phyloP scores from a whole-genome alignment of 2,888 invertebrate genomes.

The Eilema griseolum region DNA sequence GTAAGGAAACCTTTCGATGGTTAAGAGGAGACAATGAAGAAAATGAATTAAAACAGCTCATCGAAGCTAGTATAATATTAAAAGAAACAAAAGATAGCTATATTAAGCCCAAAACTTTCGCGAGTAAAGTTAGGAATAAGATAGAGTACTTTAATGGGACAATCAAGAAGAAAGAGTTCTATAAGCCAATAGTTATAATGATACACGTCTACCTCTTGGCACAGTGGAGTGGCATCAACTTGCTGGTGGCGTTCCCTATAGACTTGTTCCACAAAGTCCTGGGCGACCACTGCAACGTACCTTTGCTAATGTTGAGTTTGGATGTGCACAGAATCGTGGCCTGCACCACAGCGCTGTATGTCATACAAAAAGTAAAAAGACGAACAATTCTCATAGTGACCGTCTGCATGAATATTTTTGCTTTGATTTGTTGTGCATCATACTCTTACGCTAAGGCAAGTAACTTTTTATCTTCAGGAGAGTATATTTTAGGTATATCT shows the following conservation, averaged over 20 bases:
- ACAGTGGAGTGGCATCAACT: slow-evolving; percentile 73
- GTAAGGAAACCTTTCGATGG: slow-evolving; percentile 85
- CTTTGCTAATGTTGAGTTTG: slow-evolving; percentile 68
- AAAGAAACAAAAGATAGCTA: slow-evolving; percentile 58
- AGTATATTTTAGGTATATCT: slow-evolving; percentile 62
- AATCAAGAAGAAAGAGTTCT: slow-evolving; percentile 67
- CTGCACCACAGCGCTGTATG: slow-evolving; percentile 66
- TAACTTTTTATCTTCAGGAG: slow-evolving; percentile 56
- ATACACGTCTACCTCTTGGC: slow-evolving; percentile 68
- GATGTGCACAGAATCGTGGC: slow-evolving; percentile 73
- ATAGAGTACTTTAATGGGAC: slow-evolving; percentile 59
- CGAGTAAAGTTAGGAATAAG: slow-evolving; percentile 52
- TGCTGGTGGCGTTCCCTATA: slow-evolving; percentile 66
- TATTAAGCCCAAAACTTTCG: slow-evolving; percentile 51
- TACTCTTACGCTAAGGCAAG: slow-evolving; percentile 64
- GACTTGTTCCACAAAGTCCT: slow-evolving; percentile 70
- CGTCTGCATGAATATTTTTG: slow-evolving; percentile 62
- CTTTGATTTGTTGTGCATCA: slow-evolving; percentile 61
- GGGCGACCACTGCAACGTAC: slow-evolving; percentile 59
- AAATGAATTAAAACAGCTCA: slow-evolving; percentile 69
- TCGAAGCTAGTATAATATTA: slow-evolving; percentile 62
- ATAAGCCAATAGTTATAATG: slow-evolving; percentile 73
- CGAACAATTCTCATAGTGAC: slow-evolving; percentile 68
- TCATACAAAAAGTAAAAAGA: slow-evolving; percentile 73
- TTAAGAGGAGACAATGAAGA: slow-evolving; percentile 81